phyloP scores from a whole-genome alignment of 2,797 vertebrate genomes.

The Malacoctenus gilli region DNA sequence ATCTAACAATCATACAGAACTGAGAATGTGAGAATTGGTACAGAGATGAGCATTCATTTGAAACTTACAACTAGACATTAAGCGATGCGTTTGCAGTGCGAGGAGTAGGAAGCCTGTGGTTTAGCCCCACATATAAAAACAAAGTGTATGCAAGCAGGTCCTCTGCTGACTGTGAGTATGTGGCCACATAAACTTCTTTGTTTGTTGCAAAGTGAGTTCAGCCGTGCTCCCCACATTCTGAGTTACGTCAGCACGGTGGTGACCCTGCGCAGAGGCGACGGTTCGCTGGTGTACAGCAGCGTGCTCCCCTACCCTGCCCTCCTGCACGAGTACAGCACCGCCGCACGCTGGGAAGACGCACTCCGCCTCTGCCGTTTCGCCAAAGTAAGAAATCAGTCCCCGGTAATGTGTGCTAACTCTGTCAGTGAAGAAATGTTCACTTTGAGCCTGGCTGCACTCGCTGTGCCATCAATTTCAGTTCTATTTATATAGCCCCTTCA shows the following conservation, averaged over 20 bases:
- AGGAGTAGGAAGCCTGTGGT: neutral
- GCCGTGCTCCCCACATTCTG: conserved; percentile 86
- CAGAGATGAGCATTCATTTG: too few relatives aligned
- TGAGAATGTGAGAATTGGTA: too few relatives aligned
- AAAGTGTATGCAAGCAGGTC: neutral
- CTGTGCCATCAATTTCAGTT: neutral
- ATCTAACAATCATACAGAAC: too few relatives aligned
- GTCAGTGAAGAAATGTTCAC: neutral
- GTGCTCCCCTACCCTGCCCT: conserved; percentile 87
- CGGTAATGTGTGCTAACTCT: neutral
- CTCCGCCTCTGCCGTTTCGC: conserved; percentile 92
- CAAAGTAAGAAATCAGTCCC: conserved; percentile 82
- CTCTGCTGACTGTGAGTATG: conserved; percentile 5
- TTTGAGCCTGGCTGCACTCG: neutral
- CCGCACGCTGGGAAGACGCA: conserved; percentile 90
- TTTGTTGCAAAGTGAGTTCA: conserved; percentile 85
- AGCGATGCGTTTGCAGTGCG: conserved; percentile 6
- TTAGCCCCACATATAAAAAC: too few relatives aligned
- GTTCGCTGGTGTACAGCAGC: conserved; percentile 87
- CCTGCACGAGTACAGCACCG: conserved; percentile 85
- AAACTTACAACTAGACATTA: conserved; percentile 16
- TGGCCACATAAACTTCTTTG: conserved; percentile 7
- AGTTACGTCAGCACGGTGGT: conserved; percentile 88
- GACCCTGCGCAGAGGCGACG: conserved; percentile 89
- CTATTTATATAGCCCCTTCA: too few relatives aligned